phyloP scores from a whole-genome alignment of 2,888 invertebrate species.

The Schrankia costaestrigalis region DNA sequence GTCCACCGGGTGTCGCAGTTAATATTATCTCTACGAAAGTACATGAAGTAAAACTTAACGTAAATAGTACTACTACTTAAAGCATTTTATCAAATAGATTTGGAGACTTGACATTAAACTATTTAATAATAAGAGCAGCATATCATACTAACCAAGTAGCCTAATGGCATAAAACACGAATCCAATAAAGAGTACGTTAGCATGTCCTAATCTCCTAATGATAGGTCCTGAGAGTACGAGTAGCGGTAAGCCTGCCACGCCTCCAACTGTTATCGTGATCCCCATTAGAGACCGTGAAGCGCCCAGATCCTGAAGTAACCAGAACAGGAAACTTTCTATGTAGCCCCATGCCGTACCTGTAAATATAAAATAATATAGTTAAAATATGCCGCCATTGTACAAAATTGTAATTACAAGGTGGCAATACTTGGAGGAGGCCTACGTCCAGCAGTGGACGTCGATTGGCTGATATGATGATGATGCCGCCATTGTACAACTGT shows the following conservation, averaged over 20 bases:
- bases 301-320: slow-evolving; percentile 88
- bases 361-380: slow-evolving; percentile 12
- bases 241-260: slow-evolving; percentile 87
- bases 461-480: too few species aligned
- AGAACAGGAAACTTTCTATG: slow-evolving; percentile 90
- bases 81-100: too few species aligned
- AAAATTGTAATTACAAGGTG: too few species aligned
- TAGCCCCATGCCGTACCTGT: slow-evolving; percentile 91
- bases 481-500: too few species aligned
- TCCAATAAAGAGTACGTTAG: slow-evolving; percentile 88
- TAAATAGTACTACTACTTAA: too few species aligned
- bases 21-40: too few species aligned
- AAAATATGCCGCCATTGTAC: not conserved
- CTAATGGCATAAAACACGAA: slow-evolving; percentile 88
- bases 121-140: too few species aligned
- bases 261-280: slow-evolving; percentile 89
- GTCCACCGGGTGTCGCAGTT: too few species aligned
- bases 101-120: too few species aligned
- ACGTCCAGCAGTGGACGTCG: too few species aligned
- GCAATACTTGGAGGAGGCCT: too few species aligned
- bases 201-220: slow-evolving; percentile 86
- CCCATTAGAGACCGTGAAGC: slow-evolving; percentile 89
- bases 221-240: slow-evolving; percentile 89
- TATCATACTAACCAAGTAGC: slow-evolving; percentile 83
- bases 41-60: too few species aligned